Evolutionary conservation across 2,113 vertebrate genomes (phyloP).

Genomic region (Laticauda laticaudata): DNA sequence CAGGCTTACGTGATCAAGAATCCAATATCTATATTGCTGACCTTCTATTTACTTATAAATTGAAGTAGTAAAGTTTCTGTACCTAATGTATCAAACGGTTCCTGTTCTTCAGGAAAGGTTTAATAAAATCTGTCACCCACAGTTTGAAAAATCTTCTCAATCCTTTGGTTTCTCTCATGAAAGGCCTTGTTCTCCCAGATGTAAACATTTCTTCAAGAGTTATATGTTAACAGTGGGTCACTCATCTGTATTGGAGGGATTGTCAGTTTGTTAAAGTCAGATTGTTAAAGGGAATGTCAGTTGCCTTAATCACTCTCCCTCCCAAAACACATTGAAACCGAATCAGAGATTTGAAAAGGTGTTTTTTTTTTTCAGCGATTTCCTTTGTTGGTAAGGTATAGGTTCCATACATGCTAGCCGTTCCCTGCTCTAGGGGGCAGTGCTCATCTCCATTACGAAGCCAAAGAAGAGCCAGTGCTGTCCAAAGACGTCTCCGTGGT

Average conservation of each 20-base stretch:
- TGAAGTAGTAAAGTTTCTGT: background rate
- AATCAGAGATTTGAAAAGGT: slow-evolving; percentile 12
- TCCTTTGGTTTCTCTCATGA: slow-evolving; percentile 50
- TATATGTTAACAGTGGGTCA: slow-evolving; percentile 61
- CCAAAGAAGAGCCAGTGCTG: no score
- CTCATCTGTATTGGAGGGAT: slow-evolving; percentile 60
- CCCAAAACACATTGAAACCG: no score
- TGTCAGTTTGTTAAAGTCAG: no score
- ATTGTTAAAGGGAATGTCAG: slow-evolving; percentile 57
- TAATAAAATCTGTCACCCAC: slow-evolving; percentile 42
- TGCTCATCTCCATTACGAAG: no score
- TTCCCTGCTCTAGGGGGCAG: no score
- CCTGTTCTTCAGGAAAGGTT: slow-evolving; percentile 37
- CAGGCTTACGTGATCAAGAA: background rate
- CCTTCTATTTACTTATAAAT: background rate
- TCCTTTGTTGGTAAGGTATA: no score
- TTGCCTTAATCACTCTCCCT: slow-evolving; percentile 48
- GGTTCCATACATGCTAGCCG: no score
- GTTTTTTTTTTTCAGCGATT: no score
- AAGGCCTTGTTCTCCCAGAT: slow-evolving; percentile 42
- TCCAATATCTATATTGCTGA: background rate
- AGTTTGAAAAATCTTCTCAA: slow-evolving; percentile 47
- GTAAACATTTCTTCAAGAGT: slow-evolving; percentile 57
- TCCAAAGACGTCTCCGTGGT: no score
- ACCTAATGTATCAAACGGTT: background rate